Evolutionary conservation across 2,888 invertebrate genomes (phyloP), one percentile per base, ranked within the genome.

Genomic region (Atethmia centrago): DNA sequence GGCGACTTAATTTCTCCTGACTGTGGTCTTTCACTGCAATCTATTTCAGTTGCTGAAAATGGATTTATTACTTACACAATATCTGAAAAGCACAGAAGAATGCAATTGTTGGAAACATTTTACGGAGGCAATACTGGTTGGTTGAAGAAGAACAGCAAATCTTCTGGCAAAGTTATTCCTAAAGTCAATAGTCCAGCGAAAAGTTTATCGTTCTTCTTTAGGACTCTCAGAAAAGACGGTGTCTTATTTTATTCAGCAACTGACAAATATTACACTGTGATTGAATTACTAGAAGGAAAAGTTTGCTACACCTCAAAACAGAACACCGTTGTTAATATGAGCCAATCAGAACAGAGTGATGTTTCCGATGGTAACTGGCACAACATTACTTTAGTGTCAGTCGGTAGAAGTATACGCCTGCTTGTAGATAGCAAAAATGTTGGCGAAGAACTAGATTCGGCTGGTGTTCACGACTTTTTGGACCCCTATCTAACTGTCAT

Each of bases 321-420:
- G 86, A 98, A 98, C 70, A 97, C 97, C 12, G 94, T 98, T 0
- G 98, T 99, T 0, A 98, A 98, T 89, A 98, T 99, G 98, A 98
- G 98, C 1, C 97, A 98, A 77, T 92, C 96, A 2, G 97, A 97
- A 82, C 96, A 97, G 58, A 95, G 93, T 61, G 95, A 95, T 63
- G 95, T 99, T 1, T 97, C 97, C 19, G 98, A 99, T 94, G 99
- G 99, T 8, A 96, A 96, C 68, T 99, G 99, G 99, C 99, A 99
- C 91, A 98, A 98, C 90, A 95, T 99, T 8, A 98, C 98, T 0
- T 93, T 99, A 59, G 96, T 97, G 74, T 97, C 98, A 0, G 96
- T 97, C 58, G 97, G 97, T 45, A 97, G 98, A 77, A 97, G 97
- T 12, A 96, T 99, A 51, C 97, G 97, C 75, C 91, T 99, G 31